Percentiles rank a stretch among this genome's conserved stretches.
phyloP scores from a whole-genome alignment of 92 coral and sea anemone species.

The Parazoanthus darwini region DNA sequence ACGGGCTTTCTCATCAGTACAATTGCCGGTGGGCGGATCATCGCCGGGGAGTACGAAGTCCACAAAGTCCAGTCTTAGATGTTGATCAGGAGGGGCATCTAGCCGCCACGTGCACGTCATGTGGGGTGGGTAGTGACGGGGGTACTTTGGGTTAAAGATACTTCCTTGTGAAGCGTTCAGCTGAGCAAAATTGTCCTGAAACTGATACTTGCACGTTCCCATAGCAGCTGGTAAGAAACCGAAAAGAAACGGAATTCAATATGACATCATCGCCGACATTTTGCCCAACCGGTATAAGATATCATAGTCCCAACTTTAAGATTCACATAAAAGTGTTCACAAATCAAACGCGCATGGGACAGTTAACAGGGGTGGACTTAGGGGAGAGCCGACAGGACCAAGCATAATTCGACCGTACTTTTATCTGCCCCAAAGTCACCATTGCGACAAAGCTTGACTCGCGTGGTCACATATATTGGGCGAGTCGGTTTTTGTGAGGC shows the following conservation, averaged over 20 bases:
- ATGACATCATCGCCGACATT: too few relatives aligned
- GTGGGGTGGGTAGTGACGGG: slow-evolving; percentile 5
- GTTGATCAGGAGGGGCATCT: slow-evolving; percentile 9
- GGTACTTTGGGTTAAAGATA: slow-evolving; percentile 11
- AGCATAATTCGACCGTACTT: too few relatives aligned
- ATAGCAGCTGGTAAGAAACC: slow-evolving; percentile 12
- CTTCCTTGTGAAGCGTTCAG: slow-evolving; percentile 8
- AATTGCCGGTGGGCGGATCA: slow-evolving; percentile 14
- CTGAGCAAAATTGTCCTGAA: slow-evolving; percentile 10
- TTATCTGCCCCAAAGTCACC: too few relatives aligned
- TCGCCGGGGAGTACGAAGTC: slow-evolving; percentile 2
- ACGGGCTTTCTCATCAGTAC: neutral
- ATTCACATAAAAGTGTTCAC: too few relatives aligned
- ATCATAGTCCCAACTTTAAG: too few relatives aligned
- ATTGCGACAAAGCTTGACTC: too few relatives aligned
- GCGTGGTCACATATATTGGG: too few relatives aligned
- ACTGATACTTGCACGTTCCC: slow-evolving; percentile 33
- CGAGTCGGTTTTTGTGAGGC: too few relatives aligned
- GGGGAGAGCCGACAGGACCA: too few relatives aligned
- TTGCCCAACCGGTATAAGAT: too few relatives aligned
- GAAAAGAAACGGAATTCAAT: neutral
- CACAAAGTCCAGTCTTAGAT: slow-evolving; percentile 25
- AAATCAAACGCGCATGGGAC: too few relatives aligned
- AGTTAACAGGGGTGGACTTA: too few relatives aligned
- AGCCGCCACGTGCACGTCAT: slow-evolving; percentile 20